Base-by-base conservation (phyloP, 2,113 vertebrate species). In the Herpailurus yagouaroundi region DNA sequence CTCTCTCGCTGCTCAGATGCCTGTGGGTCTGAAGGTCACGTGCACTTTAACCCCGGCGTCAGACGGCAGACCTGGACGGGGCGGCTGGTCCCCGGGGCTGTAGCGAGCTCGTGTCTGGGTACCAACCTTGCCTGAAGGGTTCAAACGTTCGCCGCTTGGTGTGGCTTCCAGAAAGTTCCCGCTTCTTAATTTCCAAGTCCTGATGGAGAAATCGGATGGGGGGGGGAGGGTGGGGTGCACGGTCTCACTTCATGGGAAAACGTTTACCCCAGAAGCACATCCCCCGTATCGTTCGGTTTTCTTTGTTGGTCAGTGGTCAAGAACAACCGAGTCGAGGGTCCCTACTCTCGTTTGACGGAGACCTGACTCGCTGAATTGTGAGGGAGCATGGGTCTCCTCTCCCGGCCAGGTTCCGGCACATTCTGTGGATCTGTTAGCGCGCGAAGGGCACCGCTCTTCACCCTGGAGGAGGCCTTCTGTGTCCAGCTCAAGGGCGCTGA, bases 81-180 rank as follows among this genome's bases (percentile, higher is more conserved):
- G n/a, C 63, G 0, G 48, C 57, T 25, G 73, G 66, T 15, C 9
- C 83, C 66, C 50, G 16, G 84, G n/a, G 14, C 1, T 33, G 68
- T n/a, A n/a, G 21, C 0, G 0, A 55, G 84, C 15, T 14, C 7
- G 7, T 0, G 19, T 60, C 79, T 0, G 9, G n/a, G 48, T 0
- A 0, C 83, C 57, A 74, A 27, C 79, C 55, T 48, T 5, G 3
- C 2, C 68, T 45, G 89, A 45, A 87, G 83, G 96, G 73, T 36
- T 96, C 66, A 21, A 82, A 76, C 82, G 60, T 36, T 14, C 1
- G 0, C 57, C 33, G 50, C 0, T 0, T 50, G 80, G n/a, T 38
- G 71, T 50, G 41, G 38, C 68, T 52, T 79, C 60, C 4, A 1
- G 21, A 93, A 79, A 27, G 23, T 33, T 76, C 18, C 63, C 36